These are phyloP conservation scores for Argyrosomus regius DNA, from an alignment of 2,797 vertebrate genomes.

Conservation along the genomic window DNA sequence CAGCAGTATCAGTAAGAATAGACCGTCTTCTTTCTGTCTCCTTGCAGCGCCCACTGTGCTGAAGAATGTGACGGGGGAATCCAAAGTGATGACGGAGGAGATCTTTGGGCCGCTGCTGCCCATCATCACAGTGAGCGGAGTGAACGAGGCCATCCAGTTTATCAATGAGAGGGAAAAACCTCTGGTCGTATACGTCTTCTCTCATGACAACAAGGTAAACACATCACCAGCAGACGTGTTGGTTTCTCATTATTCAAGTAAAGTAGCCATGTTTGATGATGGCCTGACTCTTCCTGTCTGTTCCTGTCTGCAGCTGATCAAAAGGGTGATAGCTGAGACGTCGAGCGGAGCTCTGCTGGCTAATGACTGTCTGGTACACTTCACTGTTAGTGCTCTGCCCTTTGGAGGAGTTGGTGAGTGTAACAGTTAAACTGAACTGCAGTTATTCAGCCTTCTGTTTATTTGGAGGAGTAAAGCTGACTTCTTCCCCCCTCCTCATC, in stretches of 20 bases:
- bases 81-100: conserved; percentile 93
- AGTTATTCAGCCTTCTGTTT: background rate
- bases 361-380: conserved; percentile 92
- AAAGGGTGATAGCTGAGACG: conserved; percentile 88
- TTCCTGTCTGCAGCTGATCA: conserved; percentile 79
- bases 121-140: conserved; percentile 83
- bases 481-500: background rate
- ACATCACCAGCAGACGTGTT: background rate
- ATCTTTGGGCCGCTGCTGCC: conserved; percentile 93
- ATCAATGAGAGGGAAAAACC: conserved; percentile 91
- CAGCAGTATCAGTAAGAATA: background rate
- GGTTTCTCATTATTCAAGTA: background rate
- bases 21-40: background rate
- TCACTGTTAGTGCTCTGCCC: conserved; percentile 85
- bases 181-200: conserved; percentile 91
- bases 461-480: background rate
- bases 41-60: conserved; percentile 90
- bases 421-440: background rate
- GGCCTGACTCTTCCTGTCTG: background rate
- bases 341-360: conserved; percentile 92
- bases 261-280: background rate
- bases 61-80: conserved; percentile 83
- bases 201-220: conserved; percentile 80
- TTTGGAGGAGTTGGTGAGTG: conserved; percentile 93
- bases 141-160: conserved; percentile 90